Evolutionary conservation across 2,797 vertebrate genomes (phyloP).

Genomic region (Helostoma temminkii): DNA sequence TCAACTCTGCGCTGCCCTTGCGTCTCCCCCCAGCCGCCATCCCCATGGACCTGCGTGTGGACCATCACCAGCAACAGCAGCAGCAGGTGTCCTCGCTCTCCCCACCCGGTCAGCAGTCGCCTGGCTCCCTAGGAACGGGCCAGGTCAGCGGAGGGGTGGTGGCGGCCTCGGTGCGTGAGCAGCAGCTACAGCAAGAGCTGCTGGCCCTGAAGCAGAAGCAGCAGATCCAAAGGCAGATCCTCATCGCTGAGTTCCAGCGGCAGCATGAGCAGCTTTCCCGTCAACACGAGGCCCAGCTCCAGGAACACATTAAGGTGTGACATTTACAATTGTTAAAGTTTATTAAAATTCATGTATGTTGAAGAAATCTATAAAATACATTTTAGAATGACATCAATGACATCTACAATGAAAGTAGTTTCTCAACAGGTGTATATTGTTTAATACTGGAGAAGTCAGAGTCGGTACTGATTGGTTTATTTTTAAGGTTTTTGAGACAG

Average conservation of each 20-base stretch:
- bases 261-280: slow-evolving; percentile 98
- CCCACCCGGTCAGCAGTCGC: slow-evolving; percentile 64
- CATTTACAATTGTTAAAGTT: not conserved
- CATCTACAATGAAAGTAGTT: too few species aligned
- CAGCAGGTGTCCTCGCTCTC: slow-evolving; percentile 74
- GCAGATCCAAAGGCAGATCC: slow-evolving; percentile 97
- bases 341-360: not conserved
- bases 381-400: too few species aligned
- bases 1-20: slow-evolving; percentile 91
- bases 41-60: slow-evolving; percentile 96
- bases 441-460: too few species aligned
- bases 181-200: slow-evolving; percentile 98
- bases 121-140: slow-evolving; percentile 32
- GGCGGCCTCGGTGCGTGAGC: slow-evolving; percentile 83
- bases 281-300: slow-evolving; percentile 96
- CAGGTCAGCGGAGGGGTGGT: slow-evolving; percentile 42
- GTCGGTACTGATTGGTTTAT: too few species aligned
- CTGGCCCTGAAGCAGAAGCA: slow-evolving; percentile 97
- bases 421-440: too few species aligned
- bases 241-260: slow-evolving; percentile 97
- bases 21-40: slow-evolving; percentile 92
- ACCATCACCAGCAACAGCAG: slow-evolving; percentile 81
- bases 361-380: too few species aligned
- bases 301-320: slow-evolving; percentile 94
- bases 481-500: too few species aligned